phyloP scores from a whole-genome alignment of 2,797 vertebrate species.

The Falco peregrinus region DNA sequence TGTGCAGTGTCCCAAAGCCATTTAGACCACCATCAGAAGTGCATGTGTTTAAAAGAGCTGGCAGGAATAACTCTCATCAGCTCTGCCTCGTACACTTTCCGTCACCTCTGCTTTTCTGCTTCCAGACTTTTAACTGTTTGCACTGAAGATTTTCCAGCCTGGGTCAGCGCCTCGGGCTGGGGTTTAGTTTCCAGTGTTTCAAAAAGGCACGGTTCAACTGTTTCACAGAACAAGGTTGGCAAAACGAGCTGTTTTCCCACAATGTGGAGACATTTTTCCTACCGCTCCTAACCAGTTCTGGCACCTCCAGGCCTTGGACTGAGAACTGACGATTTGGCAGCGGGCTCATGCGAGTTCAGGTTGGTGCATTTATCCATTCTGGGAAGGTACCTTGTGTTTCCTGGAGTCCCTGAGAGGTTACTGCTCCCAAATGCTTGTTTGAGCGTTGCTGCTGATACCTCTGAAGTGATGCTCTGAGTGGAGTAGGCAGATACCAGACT shows the following conservation, averaged over 20 bases:
- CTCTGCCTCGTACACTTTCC: not conserved
- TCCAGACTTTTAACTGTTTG: not conserved
- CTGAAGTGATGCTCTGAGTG: not conserved
- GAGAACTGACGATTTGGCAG: not conserved
- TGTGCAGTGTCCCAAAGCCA: not conserved
- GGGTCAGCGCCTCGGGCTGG: not conserved
- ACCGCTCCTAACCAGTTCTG: not conserved
- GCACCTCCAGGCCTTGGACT: not conserved
- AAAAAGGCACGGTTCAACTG: not conserved
- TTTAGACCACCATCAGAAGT: not conserved
- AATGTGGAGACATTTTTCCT: slow-evolving; percentile 20
- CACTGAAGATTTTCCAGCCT: not conserved
- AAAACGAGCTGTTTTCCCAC: slow-evolving; percentile 15
- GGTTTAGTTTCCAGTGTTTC: not conserved
- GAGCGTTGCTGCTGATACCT: not conserved
- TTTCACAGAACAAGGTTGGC: not conserved
- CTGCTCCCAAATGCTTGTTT: not conserved
- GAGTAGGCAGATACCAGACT: rapidly evolving
- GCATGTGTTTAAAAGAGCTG: not conserved
- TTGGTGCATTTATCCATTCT: not conserved
- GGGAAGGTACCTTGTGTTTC: not conserved
- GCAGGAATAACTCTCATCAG: not conserved
- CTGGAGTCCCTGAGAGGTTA: not conserved
- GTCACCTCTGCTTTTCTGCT: not conserved
- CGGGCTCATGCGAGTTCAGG: rapidly evolving